Evolutionary conservation across 2,888 invertebrate species (phyloP), one percentile per base, ranked within the genome.

Genomic region (Catocala nupta): DNA sequence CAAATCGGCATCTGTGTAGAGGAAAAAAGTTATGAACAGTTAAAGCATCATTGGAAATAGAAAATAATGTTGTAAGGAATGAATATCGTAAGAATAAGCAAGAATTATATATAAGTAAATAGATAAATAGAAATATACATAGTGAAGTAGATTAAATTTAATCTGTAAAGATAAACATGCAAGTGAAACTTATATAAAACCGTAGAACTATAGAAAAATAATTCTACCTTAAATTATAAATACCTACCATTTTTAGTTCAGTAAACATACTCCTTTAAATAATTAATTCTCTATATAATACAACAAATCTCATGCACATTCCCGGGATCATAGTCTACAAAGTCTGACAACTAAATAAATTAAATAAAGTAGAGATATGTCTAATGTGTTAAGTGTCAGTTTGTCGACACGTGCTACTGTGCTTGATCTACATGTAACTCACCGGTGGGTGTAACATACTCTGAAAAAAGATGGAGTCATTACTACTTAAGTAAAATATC

Each of bases 381-480:
- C 65, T 74, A 75, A 58, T 59, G 58, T 60, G 55, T 67, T 43
- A 51, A 67, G 62, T 78, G 81, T 52, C 75, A 75, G 51, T 81
- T 75, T 52, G 49, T 57, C 55, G 63, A 70, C 65, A 77, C 76
- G 68, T 82, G 68, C 89, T 90, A 90, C 84, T 80, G 91, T 93
- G 92, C 90, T 85, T 82, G 75, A 66, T 84, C 91, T 92, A 91
- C 74, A 61, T 59, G 57, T 59, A 87, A 94, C 94, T 94, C 94
- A 94, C 94, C 94, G 79, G 94, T 94, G 90, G 94, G 90, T 89
- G 94, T 93, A 87, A 94, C 89, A 93, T 90, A 92, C 85, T 94
- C 94, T 94, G 94, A 94, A 94, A 94, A 93, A 87, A 93, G 93
- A 91, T 93, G 94, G 93, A 94, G 93, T 84, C 93, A 82, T 94